A percentile compares a stretch with the other conserved stretches of the same genome.
Evolutionary conservation across 2,797 vertebrate species (phyloP).

Genomic region (Myotis planiceps): DNA sequence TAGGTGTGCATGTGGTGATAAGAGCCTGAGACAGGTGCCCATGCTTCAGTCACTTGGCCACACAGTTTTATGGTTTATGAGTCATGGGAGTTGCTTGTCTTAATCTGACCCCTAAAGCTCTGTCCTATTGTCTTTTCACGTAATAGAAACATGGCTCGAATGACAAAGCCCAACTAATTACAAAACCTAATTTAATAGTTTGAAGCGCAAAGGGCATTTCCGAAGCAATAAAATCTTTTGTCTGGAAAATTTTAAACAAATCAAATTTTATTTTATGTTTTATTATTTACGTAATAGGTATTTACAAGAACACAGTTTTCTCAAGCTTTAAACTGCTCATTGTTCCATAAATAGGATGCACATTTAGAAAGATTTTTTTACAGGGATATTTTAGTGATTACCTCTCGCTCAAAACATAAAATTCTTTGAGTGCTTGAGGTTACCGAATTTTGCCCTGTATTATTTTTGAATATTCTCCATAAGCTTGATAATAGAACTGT

Average conservation of each 20-base stretch:
- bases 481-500: slow-evolving; percentile 46
- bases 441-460: slow-evolving; percentile 29
- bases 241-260: slow-evolving; percentile 77
- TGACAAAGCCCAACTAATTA: slow-evolving; percentile 75
- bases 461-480: slow-evolving; percentile 27
- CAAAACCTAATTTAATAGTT: slow-evolving; percentile 72
- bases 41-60: neutral
- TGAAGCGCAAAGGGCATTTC: slow-evolving; percentile 64
- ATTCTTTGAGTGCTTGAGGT: slow-evolving; percentile 27
- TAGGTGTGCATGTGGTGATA: neutral
- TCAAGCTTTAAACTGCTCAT: slow-evolving; percentile 72
- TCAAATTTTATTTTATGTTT: slow-evolving; percentile 78
- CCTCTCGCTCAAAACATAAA: slow-evolving; percentile 45
- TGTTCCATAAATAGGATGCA: slow-evolving; percentile 81
- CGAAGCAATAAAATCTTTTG: slow-evolving; percentile 78
- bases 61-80: slow-evolving; percentile 30
- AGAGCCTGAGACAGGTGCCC: slow-evolving; percentile 36
- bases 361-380: slow-evolving; percentile 61
- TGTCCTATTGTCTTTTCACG: slow-evolving; percentile 69
- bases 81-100: slow-evolving; percentile 50
- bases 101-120: slow-evolving; percentile 37
- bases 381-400: slow-evolving; percentile 67
- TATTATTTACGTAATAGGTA: slow-evolving; percentile 75
- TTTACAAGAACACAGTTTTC: slow-evolving; percentile 75
- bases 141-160: slow-evolving; percentile 64